A percentile compares a stretch with the other conserved stretches of the same genome.
Evolutionary conservation across 2,888 invertebrate genomes (phyloP).

Genomic region (Koerneria pararmatus): DNA sequence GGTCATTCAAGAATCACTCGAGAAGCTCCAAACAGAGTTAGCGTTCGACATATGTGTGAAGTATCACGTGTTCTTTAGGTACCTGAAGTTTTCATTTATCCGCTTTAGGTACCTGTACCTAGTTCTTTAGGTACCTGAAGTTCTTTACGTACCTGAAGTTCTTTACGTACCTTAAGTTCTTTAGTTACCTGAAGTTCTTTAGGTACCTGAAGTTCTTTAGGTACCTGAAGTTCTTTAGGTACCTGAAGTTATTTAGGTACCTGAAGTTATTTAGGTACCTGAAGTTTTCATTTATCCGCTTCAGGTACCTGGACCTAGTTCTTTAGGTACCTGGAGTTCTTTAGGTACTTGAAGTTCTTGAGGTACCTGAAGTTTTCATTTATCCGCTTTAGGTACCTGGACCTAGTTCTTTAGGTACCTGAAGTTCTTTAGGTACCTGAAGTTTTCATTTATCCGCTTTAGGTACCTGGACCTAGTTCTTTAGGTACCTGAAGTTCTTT

Average conservation of each 20-base stretch:
- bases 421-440: not conserved
- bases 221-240: not conserved
- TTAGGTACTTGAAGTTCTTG: not conserved
- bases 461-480: too few species aligned
- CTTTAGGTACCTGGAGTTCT: conserved; percentile 3
- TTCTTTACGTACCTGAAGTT: not conserved
- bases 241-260: not conserved
- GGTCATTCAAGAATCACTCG: conserved; percentile 34
- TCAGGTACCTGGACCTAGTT: too few species aligned
- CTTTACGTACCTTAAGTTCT: conserved; percentile 3
- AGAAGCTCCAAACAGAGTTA: conserved; percentile 33
- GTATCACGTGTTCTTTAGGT: not conserved
- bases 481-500: not conserved
- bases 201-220: not conserved
- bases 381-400: not conserved
- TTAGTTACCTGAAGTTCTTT: not conserved
- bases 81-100: not conserved
- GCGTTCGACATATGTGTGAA: not conserved
- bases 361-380: conserved; percentile 5
- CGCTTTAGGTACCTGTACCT: too few species aligned
- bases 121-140: not conserved
- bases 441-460: not conserved
- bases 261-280: not conserved
- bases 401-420: too few species aligned
- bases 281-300: not conserved